Evolutionary conservation across 2,113 vertebrate genomes (phyloP).

Genomic region (Platysteira castanea): DNA sequence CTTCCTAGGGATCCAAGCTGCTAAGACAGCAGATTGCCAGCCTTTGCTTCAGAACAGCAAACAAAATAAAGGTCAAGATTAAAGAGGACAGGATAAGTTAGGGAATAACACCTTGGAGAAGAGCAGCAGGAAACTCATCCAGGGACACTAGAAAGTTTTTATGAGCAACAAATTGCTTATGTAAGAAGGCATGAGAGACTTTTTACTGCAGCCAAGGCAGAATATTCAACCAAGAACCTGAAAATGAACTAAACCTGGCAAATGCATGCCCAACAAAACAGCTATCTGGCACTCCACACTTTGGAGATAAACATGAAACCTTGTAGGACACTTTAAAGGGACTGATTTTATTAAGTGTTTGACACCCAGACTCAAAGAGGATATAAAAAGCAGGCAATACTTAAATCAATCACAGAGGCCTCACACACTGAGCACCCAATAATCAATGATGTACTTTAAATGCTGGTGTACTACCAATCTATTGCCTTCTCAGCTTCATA

Average conservation of each 20-base stretch:
- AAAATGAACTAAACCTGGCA: neutral
- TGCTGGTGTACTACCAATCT: neutral
- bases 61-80: constrained; percentile 24
- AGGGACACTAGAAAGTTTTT: neutral
- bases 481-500: neutral
- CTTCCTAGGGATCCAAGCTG: neutral
- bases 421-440: neutral
- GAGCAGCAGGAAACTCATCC: neutral
- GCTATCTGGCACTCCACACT: neutral
- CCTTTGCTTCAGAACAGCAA: neutral
- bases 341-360: neutral
- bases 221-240: neutral
- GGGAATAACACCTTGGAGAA: neutral
- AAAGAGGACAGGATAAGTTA: neutral
- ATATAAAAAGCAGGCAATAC: neutral
- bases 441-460: neutral
- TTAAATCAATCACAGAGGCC: neutral
- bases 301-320: neutral
- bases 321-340: neutral
- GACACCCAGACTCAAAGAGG: neutral
- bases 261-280: neutral
- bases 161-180: neutral
- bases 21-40: constrained; percentile 5
- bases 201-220: neutral
- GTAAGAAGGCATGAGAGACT: neutral